Conservation (phyloP, 2,113 vertebrate species). For the Alligator mississippiensis region DNA sequence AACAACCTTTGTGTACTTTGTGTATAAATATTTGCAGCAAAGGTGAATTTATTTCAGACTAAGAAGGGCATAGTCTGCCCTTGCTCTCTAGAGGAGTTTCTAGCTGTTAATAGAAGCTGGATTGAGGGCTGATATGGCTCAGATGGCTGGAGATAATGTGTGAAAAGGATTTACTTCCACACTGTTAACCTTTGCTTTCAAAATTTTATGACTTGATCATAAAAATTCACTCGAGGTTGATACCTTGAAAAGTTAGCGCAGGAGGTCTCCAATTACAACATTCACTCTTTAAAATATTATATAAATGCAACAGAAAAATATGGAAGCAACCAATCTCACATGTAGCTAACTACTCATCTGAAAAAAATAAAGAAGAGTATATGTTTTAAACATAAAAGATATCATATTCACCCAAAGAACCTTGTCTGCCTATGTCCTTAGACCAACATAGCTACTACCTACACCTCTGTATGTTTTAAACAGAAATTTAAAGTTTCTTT, state of each 20-base stretch:
- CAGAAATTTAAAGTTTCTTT: not conserved
- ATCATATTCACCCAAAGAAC: too few relatives aligned
- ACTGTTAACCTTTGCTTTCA: slow-evolving; percentile 5
- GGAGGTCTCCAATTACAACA: not conserved
- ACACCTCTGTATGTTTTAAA: too few relatives aligned
- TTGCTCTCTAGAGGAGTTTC: not conserved
- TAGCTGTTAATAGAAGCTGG: not conserved
- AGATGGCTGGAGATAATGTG: not conserved
- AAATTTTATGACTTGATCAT: not conserved
- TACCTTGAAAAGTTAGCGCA: not conserved
- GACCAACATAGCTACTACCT: too few relatives aligned
- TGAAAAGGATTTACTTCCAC: not conserved
- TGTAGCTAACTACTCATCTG: not conserved
- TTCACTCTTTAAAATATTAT: not conserved
- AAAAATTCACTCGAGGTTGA: not conserved
- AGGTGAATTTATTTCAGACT: slow-evolving; percentile 3
- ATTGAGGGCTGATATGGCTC: not conserved
- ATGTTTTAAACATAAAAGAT: too few relatives aligned
- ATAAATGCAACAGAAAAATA: not conserved
- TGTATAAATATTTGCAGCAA: not conserved
- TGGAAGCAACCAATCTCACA: not conserved
- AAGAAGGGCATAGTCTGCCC: not conserved
- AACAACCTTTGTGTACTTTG: not conserved
- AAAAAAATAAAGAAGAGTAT: not conserved
- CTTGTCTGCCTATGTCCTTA: too few relatives aligned